These are phyloP conservation scores for Aspidiotus destructor DNA, from an alignment of 2,888 invertebrate species.

Conservation along the genomic window DNA sequence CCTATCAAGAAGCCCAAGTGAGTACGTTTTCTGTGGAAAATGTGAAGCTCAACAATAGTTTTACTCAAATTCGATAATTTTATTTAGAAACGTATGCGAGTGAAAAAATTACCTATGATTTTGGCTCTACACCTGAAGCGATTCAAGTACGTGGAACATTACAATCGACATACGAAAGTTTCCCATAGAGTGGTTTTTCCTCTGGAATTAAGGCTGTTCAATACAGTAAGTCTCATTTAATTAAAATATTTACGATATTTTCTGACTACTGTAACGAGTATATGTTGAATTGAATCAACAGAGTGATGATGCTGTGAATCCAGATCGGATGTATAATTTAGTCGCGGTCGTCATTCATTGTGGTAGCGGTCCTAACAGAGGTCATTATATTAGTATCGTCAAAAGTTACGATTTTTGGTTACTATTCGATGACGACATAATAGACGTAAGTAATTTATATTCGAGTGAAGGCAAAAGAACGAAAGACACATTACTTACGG, in stretches of 20 bases:
- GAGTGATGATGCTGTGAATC: conserved; percentile 98
- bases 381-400: conserved; percentile 99
- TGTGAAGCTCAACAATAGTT: too few relatives aligned
- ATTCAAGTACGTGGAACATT: conserved; percentile 96
- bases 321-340: conserved; percentile 94
- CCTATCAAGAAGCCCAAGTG: conserved; percentile 95
- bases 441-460: conserved; percentile 68
- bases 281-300: conserved; percentile 41
- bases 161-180: conserved; percentile 96
- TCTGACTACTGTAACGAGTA: neutral
- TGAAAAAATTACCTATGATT: conserved; percentile 96
- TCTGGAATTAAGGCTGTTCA: conserved; percentile 90
- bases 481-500: too few relatives aligned
- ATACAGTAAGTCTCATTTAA: conserved; percentile 62
- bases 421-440: conserved; percentile 99
- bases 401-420: conserved; percentile 99
- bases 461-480: too few relatives aligned
- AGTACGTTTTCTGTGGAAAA: conserved; percentile 1
- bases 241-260: conserved; percentile 8
- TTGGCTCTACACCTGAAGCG: conserved; percentile 94
- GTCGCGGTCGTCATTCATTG: conserved; percentile 99
- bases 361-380: conserved; percentile 97
- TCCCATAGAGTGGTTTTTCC: conserved; percentile 99
- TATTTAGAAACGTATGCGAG: conserved; percentile 78
- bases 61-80: neutral